Conservation (phyloP, 2,113 vertebrate genomes). For the Bombycilla garrulus region DNA sequence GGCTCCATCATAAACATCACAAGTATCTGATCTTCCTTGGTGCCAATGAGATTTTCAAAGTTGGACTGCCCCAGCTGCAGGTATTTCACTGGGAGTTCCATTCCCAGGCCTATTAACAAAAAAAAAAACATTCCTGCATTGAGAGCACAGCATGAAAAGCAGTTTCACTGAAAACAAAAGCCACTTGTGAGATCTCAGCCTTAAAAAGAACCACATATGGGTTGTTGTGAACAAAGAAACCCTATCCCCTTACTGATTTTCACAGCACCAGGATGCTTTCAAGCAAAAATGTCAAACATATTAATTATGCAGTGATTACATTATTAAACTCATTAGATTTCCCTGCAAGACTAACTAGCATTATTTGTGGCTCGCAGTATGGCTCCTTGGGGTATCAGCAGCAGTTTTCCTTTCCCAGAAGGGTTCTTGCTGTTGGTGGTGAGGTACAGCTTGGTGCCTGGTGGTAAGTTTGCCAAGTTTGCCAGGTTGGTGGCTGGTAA, state of each 20-base stretch:
- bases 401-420: slow-evolving; percentile 95
- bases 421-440: slow-evolving; percentile 98
- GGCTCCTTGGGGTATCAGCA: slow-evolving; percentile 97
- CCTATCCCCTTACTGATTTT: background rate
- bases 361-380: slow-evolving; percentile 90
- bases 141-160: background rate
- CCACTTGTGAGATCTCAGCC: background rate
- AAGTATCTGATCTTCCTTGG: background rate
- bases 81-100: background rate
- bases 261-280: background rate
- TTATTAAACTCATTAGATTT: slow-evolving; percentile 59
- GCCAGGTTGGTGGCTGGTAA: slow-evolving; percentile 96
- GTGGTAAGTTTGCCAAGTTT: slow-evolving; percentile 94
- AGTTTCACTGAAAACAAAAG: background rate
- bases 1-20: background rate
- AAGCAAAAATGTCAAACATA: slow-evolving; percentile 9
- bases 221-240: background rate
- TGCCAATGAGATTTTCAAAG: background rate
- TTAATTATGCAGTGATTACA: slow-evolving; percentile 34
- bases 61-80: background rate
- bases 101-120: background rate
- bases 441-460: slow-evolving; percentile 97
- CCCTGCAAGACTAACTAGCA: slow-evolving; percentile 75
- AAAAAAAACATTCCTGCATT: background rate
- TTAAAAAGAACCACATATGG: background rate